phyloP scores from a whole-genome alignment of 2,797 vertebrate genomes.

The Rhynchonycteris naso region DNA sequence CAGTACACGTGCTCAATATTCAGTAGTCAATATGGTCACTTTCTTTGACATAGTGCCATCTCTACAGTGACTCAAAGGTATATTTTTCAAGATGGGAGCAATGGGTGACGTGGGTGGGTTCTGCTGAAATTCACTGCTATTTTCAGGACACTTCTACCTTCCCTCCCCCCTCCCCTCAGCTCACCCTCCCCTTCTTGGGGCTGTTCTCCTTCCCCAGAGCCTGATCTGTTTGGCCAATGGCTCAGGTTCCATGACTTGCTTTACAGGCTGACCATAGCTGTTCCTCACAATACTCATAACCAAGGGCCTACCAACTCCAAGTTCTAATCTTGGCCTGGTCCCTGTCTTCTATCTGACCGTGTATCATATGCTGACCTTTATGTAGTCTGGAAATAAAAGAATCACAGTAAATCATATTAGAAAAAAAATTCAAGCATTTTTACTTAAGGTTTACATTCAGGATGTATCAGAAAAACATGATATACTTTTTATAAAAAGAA shows the following conservation, averaged over 20 bases:
- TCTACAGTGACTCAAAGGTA: not conserved
- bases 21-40: no score
- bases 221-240: not conserved
- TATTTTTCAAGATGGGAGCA: not conserved
- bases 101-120: no score
- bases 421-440: not conserved
- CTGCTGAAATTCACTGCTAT: not conserved
- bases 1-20: not conserved
- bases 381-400: not conserved
- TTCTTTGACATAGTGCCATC: not conserved
- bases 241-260: not conserved
- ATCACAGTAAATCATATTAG: not conserved
- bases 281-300: not conserved
- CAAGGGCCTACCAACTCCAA: not conserved
- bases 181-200: no score
- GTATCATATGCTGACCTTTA: not conserved
- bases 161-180: fast-evolving
- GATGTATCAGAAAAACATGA: not conserved
- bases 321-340: not conserved
- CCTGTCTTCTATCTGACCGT: conserved; percentile 18
- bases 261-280: not conserved
- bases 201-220: not conserved
- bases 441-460: not conserved
- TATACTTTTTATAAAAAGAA: not conserved
- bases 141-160: not conserved